Percentiles rank a stretch among this genome's conserved stretches.
phyloP scores from a whole-genome alignment of 2,888 invertebrate species.

The Drosophila borborema region DNA sequence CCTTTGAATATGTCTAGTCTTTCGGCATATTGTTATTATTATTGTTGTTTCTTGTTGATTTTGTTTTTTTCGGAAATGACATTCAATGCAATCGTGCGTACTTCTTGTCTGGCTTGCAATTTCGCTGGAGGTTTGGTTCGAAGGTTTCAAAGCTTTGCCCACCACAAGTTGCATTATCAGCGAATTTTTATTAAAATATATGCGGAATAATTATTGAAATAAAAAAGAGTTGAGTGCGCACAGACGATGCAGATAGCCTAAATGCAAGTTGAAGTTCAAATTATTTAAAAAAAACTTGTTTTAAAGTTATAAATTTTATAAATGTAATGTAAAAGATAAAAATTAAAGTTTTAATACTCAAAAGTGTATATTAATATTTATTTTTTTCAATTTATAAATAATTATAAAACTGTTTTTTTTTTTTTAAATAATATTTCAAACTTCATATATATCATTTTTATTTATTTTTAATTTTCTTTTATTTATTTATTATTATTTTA shows the following conservation, averaged over 20 bases:
- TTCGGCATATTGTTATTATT: neutral
- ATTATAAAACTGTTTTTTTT: no score
- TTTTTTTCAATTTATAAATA: no score
- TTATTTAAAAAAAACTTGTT: neutral
- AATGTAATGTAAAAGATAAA: no score
- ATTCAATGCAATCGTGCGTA: conserved; percentile 21
- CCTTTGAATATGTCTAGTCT: neutral
- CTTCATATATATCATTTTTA: no score
- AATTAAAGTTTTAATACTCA: no score
- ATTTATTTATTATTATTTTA: no score
- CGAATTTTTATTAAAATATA: conserved; percentile 1
- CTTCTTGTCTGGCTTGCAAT: conserved; percentile 29
- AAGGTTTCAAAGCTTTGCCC: conserved; percentile 17
- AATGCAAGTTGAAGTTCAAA: neutral
- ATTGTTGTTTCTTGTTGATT: neutral
- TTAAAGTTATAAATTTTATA: no score
- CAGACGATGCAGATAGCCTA: neutral
- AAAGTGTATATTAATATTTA: no score
- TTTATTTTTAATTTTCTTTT: no score
- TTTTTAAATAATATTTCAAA: no score
- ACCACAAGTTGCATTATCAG: conserved; percentile 29
- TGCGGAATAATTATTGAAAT: neutral
- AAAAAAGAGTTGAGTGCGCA: neutral
- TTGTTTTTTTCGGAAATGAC: conserved; percentile 31
- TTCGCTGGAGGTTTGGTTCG: conserved; percentile 15